Base-by-base conservation (phyloP, 2,888 invertebrate genomes). In the Alloscopus bannaensis region DNA sequence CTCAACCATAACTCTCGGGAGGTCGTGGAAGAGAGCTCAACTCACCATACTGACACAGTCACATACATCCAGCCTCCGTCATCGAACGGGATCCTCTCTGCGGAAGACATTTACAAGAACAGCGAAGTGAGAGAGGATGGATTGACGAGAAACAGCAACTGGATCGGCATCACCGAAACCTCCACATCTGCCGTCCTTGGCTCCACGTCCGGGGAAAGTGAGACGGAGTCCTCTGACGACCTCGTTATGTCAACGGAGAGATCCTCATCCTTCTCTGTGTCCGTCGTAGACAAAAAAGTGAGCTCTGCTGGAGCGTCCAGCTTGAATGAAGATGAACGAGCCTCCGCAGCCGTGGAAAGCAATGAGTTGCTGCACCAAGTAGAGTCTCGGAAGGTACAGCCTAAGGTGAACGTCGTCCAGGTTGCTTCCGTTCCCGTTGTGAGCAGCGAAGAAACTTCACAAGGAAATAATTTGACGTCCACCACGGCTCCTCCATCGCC, bases 51-150 rank as follows among this genome's bases (percentile, higher is more conserved):
- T 47, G 60, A 68, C 28, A 28, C 28, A 3, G 68, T 52, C 13
- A 79, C 62, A 8, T 73, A 72, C 36, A 42, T 77, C n/a, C 59
- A 31, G 20, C 75, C 64, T 29, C 76, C 77, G 13, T 70, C 62
- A 36, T 57, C 69, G 2, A 83, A 80, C 22, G 52, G 78, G 60
- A 65, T 81, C 22, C 76, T 81, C 4, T 69, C 81, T 1, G 70
- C 84, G 26, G 84, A 83, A 26, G 84, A 85, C 50, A 85, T 86
- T 69, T 86, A 86, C 75, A 83, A 81, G 26, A 82, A 78, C 1
- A 84, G 84, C 73, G 86, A 86, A 50, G 66, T 71, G 40, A 81
- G 81, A 36, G 82, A 83, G 36, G 71, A 80, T 24, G 13, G 45
- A 50, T 45, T 45, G 13, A 40, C 11, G 13, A 20, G 28, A 55